Conservation (phyloP, 2,113 vertebrate genomes). For the Chloroceryle aenea region DNA sequence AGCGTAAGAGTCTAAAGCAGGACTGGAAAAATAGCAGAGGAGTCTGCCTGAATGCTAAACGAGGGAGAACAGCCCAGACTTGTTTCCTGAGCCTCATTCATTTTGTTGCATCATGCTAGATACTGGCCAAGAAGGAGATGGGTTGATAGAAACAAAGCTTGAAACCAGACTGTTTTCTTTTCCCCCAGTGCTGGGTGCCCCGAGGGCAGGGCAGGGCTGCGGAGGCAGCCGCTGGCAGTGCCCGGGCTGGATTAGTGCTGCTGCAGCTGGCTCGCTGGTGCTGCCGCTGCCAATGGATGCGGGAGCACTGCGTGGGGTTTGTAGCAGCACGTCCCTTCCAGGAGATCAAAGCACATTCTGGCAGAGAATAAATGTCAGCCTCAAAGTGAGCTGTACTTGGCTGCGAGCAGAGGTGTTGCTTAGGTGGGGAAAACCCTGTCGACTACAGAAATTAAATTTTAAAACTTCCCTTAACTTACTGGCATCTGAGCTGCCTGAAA, state of each 20-base stretch:
- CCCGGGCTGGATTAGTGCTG: background rate
- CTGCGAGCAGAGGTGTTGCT: background rate
- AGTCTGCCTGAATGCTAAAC: background rate
- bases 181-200: accelerated
- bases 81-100: background rate
- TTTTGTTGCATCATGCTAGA: background rate
- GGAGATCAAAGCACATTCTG: accelerated
- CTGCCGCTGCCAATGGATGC: background rate
- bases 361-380: background rate
- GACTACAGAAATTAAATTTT: background rate
- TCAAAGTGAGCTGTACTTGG: background rate
- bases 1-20: background rate
- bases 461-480: background rate
- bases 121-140: background rate
- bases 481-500: background rate
- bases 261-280: background rate
- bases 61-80: conserved; percentile 2
- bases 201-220: accelerated
- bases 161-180: background rate
- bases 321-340: background rate
- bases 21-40: background rate
- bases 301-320: background rate
- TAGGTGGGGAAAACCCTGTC: background rate
- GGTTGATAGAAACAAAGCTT: background rate
- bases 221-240: background rate